Conservation (phyloP, 2,113 vertebrate species). For the Anas platyrhynchos region DNA sequence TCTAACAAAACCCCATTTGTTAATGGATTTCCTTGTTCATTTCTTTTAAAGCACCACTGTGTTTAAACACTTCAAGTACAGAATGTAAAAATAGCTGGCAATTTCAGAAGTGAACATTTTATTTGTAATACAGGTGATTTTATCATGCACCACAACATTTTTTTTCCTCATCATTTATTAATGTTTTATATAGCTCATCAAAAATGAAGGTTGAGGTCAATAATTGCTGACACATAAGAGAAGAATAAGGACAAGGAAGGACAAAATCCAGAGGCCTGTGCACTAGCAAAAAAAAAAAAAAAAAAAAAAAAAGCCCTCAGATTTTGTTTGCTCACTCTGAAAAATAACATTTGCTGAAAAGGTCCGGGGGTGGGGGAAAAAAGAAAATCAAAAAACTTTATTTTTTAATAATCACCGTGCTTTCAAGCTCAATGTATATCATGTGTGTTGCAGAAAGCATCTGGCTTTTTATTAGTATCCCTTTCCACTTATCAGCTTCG, state of each 20-base stretch:
- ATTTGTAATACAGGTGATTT: constrained; percentile 65
- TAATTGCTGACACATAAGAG: constrained; percentile 37
- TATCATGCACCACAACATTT: constrained; percentile 36
- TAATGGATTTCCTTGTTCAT: constrained; percentile 65
- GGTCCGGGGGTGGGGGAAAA: background rate
- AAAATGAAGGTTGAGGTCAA: constrained; percentile 57
- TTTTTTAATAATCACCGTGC: background rate
- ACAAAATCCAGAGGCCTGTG: background rate
- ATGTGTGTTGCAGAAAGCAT: background rate
- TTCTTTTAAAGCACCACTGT: constrained; percentile 49
- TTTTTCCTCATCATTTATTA: constrained; percentile 53
- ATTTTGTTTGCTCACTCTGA: background rate
- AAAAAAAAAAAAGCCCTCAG: background rate
- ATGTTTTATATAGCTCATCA: constrained; percentile 54
- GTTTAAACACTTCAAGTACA: constrained; percentile 41
- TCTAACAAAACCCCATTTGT: constrained; percentile 32
- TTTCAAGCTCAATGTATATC: background rate
- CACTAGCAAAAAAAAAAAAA: background rate
- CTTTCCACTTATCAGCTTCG: background rate
- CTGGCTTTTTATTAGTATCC: background rate
- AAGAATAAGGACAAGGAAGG: constrained; percentile 52
- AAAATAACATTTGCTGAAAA: background rate
- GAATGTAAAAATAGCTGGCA: constrained; percentile 63
- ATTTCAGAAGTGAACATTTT: constrained; percentile 61
- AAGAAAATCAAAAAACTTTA: background rate